Percentiles rank a stretch among this genome's conserved stretches.
Conservation (phyloP, 1,140 invertebrate genomes). For the Halictus rubicundus region DNA sequence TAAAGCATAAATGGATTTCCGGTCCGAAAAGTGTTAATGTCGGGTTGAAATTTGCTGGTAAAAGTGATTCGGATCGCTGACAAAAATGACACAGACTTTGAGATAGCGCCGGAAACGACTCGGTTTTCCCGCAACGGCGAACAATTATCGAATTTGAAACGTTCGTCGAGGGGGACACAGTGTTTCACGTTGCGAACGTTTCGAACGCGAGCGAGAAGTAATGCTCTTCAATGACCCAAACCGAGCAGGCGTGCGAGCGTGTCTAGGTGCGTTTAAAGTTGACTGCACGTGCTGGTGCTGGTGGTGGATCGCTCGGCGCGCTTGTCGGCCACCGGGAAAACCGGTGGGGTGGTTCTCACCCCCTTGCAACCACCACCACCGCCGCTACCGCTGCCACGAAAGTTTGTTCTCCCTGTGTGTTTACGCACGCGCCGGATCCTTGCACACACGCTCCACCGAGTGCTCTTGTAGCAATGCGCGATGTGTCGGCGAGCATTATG, state of each 20-base stretch:
- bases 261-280: constrained; percentile 33
- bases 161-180: constrained; percentile 3
- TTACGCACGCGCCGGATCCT: constrained; percentile 59
- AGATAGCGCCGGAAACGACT: background rate
- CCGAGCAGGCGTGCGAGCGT: background rate
- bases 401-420: constrained; percentile 56
- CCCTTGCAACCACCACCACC: background rate
- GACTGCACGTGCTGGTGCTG: constrained; percentile 34
- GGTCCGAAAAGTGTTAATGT: too few species aligned
- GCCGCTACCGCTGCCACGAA: constrained; percentile 37
- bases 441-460: constrained; percentile 23
- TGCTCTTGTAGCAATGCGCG: constrained; percentile 26
- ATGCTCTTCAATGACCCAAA: constrained; percentile 21
- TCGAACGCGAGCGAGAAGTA: constrained; percentile 12
- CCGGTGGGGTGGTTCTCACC: constrained; percentile 41
- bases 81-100: background rate
- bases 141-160: constrained; percentile 16
- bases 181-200: background rate
- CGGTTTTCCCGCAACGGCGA: background rate
- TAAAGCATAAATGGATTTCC: too few species aligned
- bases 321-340: constrained; percentile 18
- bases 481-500: constrained; percentile 34
- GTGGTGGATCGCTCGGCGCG: constrained; percentile 23
- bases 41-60: too few species aligned
- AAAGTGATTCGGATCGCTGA: too few species aligned